phyloP scores from a whole-genome alignment of 2,888 invertebrate genomes.

The Athalia rosae region DNA sequence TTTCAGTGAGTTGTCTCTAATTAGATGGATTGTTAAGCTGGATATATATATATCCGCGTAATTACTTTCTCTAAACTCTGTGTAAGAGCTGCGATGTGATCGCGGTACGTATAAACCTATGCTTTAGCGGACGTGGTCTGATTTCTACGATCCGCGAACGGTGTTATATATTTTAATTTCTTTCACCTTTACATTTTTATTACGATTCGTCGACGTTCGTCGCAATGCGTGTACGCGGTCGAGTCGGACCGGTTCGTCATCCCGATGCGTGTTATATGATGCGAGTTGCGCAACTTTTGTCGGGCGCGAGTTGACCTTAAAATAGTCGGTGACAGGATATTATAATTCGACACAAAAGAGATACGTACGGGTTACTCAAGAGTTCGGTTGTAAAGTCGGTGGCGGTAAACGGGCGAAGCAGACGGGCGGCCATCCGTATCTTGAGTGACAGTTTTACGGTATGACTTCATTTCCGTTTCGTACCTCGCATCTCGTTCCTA shows the following conservation, averaged over 20 bases:
- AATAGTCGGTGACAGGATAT: constrained; percentile 12
- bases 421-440: constrained; percentile 34
- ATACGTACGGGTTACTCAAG: constrained; percentile 4
- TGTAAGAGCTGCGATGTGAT: neutral
- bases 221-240: too few relatives aligned
- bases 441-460: constrained; percentile 42
- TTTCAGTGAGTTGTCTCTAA: constrained; percentile 14
- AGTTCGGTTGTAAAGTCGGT: neutral
- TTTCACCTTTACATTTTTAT: too few relatives aligned
- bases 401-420: neutral
- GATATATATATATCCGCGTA: neutral
- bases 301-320: neutral
- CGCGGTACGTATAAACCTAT: neutral
- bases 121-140: neutral
- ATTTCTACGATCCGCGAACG: too few relatives aligned
- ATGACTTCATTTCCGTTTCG: constrained; percentile 41
- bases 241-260: too few relatives aligned
- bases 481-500: too few relatives aligned
- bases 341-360: constrained; percentile 21
- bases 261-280: too few relatives aligned
- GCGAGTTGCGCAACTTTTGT: neutral
- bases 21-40: constrained; percentile 24
- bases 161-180: too few relatives aligned
- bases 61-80: constrained; percentile 4
- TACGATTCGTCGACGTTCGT: too few relatives aligned